Conservation (phyloP, 2,797 vertebrate species). For the Lindbergichthys nudifrons region DNA sequence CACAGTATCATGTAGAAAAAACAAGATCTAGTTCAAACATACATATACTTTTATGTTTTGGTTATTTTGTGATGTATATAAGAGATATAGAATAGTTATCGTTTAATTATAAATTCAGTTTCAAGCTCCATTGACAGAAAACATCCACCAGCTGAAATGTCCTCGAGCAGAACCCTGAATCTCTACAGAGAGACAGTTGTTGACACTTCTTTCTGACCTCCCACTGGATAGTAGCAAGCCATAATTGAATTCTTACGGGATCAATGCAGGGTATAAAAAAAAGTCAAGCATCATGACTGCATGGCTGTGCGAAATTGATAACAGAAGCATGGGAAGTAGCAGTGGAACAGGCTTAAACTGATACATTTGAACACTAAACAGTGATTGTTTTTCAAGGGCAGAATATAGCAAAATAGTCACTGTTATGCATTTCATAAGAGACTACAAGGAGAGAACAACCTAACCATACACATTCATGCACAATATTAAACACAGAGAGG, state of each 20-base stretch:
- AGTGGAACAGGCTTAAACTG: not conserved
- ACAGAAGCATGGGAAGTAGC: constrained; percentile 19
- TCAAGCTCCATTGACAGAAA: constrained; percentile 29
- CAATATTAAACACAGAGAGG: not conserved
- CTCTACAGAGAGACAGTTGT: constrained; percentile 32
- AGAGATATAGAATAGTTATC: not conserved
- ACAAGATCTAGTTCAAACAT: not conserved
- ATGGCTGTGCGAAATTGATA: constrained; percentile 41
- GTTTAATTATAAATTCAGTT: constrained; percentile 2
- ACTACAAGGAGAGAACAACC: not conserved
- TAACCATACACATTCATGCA: not conserved
- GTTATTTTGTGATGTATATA: not conserved
- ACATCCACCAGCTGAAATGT: constrained; percentile 28
- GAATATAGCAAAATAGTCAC: constrained; percentile 5
- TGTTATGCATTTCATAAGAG: not conserved
- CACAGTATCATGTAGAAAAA: not conserved
- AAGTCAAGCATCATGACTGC: constrained; percentile 14
- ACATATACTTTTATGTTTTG: not conserved
- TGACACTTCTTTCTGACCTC: constrained; percentile 41
- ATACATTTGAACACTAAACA: constrained; percentile 14
- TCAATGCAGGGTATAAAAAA: constrained; percentile 37
- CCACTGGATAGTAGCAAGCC: constrained; percentile 16
- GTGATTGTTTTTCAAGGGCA: constrained; percentile 6
- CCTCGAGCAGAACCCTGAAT: constrained; percentile 39
- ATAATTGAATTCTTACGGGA: constrained; percentile 46